Conservation (phyloP, 2,888 invertebrate genomes). For the Altica lythri region DNA sequence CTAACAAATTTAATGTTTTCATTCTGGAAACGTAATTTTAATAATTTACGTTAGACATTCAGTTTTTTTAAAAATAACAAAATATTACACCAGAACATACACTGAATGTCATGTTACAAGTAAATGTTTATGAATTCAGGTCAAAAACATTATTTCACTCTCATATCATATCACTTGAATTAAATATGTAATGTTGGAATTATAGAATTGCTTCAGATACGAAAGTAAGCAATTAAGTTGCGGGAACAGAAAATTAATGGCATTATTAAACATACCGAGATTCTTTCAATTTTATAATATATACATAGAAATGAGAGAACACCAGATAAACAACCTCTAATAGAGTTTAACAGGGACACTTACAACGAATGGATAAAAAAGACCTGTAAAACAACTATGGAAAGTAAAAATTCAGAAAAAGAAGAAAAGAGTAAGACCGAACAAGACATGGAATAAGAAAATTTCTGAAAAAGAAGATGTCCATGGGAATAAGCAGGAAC, state of each 20-base stretch:
- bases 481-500: too few relatives aligned
- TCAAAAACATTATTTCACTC: constrained; percentile 22
- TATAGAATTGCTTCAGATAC: background rate
- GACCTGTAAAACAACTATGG: too few relatives aligned
- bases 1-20: constrained; percentile 24
- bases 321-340: too few relatives aligned
- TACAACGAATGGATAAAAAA: too few relatives aligned
- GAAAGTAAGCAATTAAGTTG: background rate
- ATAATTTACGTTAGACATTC: constrained; percentile 25
- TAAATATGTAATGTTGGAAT: background rate
- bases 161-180: constrained; percentile 1
- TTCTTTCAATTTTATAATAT: too few relatives aligned
- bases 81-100: constrained; percentile 30
- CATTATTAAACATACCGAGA: background rate
- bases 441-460: too few relatives aligned
- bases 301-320: too few relatives aligned
- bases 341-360: too few relatives aligned
- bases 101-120: constrained; percentile 24
- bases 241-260: background rate
- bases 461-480: too few relatives aligned
- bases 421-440: too few relatives aligned
- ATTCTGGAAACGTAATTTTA: constrained; percentile 18
- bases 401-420: too few relatives aligned
- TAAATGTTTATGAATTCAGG: constrained; percentile 29
- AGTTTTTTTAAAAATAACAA: constrained; percentile 28